A percentile compares a stretch with the other conserved stretches of the same genome.
Conservation (phyloP, 1,140 invertebrate species). For the Ptiloglossa arizonensis region DNA sequence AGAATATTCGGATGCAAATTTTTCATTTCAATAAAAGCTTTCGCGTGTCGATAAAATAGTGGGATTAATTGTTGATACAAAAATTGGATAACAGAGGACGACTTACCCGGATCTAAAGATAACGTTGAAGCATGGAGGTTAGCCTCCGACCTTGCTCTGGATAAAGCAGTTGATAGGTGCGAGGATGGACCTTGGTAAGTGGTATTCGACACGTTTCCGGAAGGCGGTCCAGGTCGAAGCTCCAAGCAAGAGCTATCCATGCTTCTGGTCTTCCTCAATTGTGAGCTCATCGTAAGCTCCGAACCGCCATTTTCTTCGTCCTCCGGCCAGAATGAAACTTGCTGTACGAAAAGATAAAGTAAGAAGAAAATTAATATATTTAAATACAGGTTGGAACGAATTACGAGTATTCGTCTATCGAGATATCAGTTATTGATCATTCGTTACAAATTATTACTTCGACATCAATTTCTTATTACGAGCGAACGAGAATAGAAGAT, state of each 20-base stretch:
- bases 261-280: conserved; percentile 91
- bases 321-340: conserved; percentile 90
- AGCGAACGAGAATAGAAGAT: no score
- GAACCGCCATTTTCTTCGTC: conserved; percentile 84
- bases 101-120: conserved; percentile 82
- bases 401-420: no score
- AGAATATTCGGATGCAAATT: no score
- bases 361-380: not conserved
- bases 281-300: conserved; percentile 85
- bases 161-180: conserved; percentile 81
- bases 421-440: not conserved
- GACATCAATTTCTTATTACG: not conserved
- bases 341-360: conserved; percentile 78
- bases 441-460: not conserved
- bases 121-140: conserved; percentile 88
- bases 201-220: conserved; percentile 62
- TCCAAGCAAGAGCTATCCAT: conserved; percentile 94
- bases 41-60: not conserved
- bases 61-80: not conserved
- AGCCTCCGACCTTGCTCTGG: conserved; percentile 92
- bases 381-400: no score
- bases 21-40: not conserved
- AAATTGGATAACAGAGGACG: not conserved
- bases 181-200: conserved; percentile 64
- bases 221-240: conserved; percentile 83